These are phyloP conservation scores for Entomyzon cyanotis DNA, from an alignment of 2,113 vertebrate genomes.

Conservation along the genomic window DNA sequence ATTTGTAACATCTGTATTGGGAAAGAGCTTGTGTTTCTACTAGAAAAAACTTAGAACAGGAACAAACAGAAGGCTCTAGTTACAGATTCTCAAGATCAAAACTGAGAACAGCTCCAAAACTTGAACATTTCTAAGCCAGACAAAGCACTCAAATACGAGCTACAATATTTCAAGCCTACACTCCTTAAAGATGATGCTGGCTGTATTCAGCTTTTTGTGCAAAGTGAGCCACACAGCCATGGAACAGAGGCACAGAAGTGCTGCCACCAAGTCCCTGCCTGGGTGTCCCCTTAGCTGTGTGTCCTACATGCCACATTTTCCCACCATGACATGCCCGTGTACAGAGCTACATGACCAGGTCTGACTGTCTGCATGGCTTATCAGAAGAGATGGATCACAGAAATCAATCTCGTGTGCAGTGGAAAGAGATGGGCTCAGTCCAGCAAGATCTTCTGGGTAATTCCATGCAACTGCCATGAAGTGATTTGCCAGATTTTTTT, in stretches of 20 bases:
- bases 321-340: rapidly evolving
- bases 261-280: background rate
- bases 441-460: background rate
- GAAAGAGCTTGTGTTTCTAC: background rate
- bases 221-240: background rate
- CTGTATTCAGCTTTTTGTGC: background rate
- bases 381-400: background rate
- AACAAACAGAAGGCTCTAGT: background rate
- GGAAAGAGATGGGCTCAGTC: background rate
- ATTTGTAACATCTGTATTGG: background rate
- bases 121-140: background rate
- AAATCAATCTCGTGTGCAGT: background rate
- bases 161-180: background rate
- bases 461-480: background rate
- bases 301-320: background rate
- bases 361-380: background rate
- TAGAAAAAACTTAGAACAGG: background rate
- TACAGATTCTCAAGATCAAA: background rate
- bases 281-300: background rate
- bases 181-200: background rate
- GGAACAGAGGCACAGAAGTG: background rate
- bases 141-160: background rate
- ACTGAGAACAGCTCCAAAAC: background rate
- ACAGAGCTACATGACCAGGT: background rate
- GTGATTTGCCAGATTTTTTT: background rate